Evolutionary conservation across 2,113 vertebrate species (phyloP).

Genomic region (Petromus typicus): DNA sequence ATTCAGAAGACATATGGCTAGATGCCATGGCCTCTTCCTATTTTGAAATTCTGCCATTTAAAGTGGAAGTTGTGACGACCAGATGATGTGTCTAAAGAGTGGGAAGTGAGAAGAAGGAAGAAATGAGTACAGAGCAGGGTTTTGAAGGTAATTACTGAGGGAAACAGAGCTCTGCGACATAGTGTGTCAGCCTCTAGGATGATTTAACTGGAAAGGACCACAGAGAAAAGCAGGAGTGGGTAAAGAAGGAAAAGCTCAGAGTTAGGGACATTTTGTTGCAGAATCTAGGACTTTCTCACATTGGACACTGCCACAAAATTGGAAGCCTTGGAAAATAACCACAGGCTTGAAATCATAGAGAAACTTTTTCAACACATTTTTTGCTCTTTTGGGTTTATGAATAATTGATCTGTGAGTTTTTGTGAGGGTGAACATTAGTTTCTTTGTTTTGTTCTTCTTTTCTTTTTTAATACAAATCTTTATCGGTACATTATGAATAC

Average conservation of each 20-base stretch:
- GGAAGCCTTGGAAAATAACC: not conserved
- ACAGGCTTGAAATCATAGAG: not conserved
- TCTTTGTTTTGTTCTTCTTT: not conserved
- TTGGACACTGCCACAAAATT: not conserved
- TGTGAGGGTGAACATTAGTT: not conserved
- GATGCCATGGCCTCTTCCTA: not conserved
- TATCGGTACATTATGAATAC: too few species aligned
- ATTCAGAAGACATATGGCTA: not conserved
- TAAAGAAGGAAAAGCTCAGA: not conserved
- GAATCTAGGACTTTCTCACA: not conserved
- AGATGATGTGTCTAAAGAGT: constrained; percentile 6
- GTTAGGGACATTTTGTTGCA: not conserved
- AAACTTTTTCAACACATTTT: not conserved
- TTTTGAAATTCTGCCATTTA: constrained; percentile 48
- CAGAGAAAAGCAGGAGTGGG: not conserved
- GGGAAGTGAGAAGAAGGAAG: not conserved
- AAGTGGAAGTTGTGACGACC: not conserved
- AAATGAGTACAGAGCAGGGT: not conserved
- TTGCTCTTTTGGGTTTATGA: not conserved
- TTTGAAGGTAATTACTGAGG: not conserved
- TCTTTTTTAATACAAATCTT: too few species aligned
- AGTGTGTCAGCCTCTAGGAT: not conserved
- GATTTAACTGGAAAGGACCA: not conserved
- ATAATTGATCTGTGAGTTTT: not conserved
- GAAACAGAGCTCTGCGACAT: not conserved